Base-by-base conservation (phyloP, 2,888 invertebrate species). In the Entomobrya multifasciata region DNA sequence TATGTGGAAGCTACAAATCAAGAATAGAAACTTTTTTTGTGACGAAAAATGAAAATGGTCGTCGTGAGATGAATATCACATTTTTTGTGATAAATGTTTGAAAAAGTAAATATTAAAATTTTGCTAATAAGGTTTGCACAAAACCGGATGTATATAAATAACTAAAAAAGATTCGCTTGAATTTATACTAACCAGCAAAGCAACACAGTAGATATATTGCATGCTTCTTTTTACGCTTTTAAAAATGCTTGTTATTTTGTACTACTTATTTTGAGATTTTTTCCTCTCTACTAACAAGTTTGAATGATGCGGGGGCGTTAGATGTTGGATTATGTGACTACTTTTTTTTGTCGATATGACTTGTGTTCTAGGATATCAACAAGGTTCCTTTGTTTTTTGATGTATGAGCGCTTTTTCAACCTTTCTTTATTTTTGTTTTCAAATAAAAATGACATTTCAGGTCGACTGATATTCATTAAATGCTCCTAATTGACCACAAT, bases 391-490 rank as follows among this genome's bases (percentile, higher is more conserved):
- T n/a, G n/a, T n/a, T n/a, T n/a, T n/a, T n/a, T n/a, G n/a, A n/a
- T n/a, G n/a, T n/a, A n/a, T n/a, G n/a, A n/a, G n/a, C n/a, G n/a
- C n/a, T n/a, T n/a, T n/a, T n/a, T n/a, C n/a, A n/a, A n/a, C n/a
- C n/a, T n/a, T n/a, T n/a, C n/a, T n/a, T n/a, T n/a, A n/a, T n/a
- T n/a, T n/a, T n/a, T n/a, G n/a, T n/a, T n/a, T n/a, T n/a, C n/a
- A n/a, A n/a, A 52, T 72, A 72, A 49, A n/a, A 49, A 67, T 52
- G 79, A 79, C 65, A 70, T 41, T 80, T 80, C 57, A 80, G 55
- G 57, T 60, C 60, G 57, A 44, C 25, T 57, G 57, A 70, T 22
- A 70, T 13, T 65, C 41, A 65, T 41, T 25, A 49, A 22, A 49
- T 25, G n/a, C n/a, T n/a, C 22, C 22, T 72, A 15, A 13, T 17